phyloP scores from a whole-genome alignment of 1,140 invertebrate genomes.

The Philaenus spumarius region DNA sequence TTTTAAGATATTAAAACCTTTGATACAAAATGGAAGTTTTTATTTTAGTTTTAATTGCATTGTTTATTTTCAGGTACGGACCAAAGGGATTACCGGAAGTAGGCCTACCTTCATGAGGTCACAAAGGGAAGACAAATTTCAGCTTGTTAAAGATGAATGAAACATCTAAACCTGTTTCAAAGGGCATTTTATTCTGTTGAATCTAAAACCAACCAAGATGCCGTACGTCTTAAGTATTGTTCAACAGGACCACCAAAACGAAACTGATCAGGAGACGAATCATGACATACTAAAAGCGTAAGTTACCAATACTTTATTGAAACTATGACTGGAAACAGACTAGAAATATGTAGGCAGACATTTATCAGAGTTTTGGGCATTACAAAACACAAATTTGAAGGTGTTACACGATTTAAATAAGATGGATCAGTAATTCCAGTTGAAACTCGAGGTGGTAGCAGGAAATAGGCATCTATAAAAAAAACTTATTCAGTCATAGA shows the following conservation, averaged over 20 bases:
- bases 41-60: not conserved
- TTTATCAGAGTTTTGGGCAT: not conserved
- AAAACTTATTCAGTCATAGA: slow-evolving; percentile 11
- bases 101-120: not conserved
- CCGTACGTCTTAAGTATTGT: slow-evolving; percentile 10
- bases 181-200: not conserved
- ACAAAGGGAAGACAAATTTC: not conserved
- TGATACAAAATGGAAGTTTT: too few species aligned
- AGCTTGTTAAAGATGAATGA: not conserved
- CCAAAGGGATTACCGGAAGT: not conserved
- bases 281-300: not conserved
- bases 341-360: slow-evolving; percentile 10
- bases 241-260: not conserved
- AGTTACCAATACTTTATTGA: not conserved
- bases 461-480: not conserved
- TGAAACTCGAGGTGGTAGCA: slow-evolving; percentile 10
- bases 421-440: not conserved
- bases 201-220: not conserved
- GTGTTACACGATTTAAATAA: slow-evolving; percentile 3
- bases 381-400: slow-evolving; percentile 7
- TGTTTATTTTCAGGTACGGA: not conserved
- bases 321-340: slow-evolving; percentile 4
- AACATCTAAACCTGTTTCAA: not conserved
- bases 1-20: too few species aligned
- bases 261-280: not conserved